Base-by-base conservation (phyloP, 2,797 vertebrate species). In the Tympanoctomys barrerae region DNA sequence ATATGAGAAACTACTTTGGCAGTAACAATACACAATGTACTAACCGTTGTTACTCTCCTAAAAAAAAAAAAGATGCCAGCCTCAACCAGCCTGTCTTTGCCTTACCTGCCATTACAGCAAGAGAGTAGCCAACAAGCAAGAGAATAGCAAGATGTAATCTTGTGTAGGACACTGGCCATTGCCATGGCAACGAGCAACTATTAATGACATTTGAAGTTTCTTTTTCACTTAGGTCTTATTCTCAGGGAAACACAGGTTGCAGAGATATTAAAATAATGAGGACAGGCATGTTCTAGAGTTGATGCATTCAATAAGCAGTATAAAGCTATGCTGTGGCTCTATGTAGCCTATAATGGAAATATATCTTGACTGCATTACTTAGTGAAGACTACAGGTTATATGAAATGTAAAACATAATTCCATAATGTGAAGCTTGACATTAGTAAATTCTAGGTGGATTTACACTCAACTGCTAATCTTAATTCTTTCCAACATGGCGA, bases 341-440 rank as follows among this genome's bases (percentile, higher is more conserved):
- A 0, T 59, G 2, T 31, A n/a, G 77, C 22, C 26, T 31, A 22
- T 28, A 31, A 26, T 83, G 57, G 61, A 36, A 92, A 80, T 59
- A 80, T 42, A 61, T 18, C 24, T 61, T 82, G 62, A 84, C 59
- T 71, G 57, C 70, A 46, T 46, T 59, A 13, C 36, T 73, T 82
- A 93, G 36, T 89, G 80, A 86, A 94, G 78, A 66, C n/a, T 54
- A 68, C 24, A 90, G 73, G 42, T 84, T 91, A 22, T 80, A 62
- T 7, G 57, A 1, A 6, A 57, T 85, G 6, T 11, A 26, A 88
- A 83, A 54, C 61, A 5, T 28, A 33, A 39, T 85, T 89, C 16
- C 9, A 18, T 52, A 18, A 54, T 87, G 21, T 59, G 59, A 89
- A 89, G 59, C 59, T 57, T 54, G 33, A 86, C 64, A 54, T 42